These are phyloP conservation scores for Myotis yumanensis DNA, from an alignment of 2,113 vertebrate species.

Conservation along the genomic window DNA sequence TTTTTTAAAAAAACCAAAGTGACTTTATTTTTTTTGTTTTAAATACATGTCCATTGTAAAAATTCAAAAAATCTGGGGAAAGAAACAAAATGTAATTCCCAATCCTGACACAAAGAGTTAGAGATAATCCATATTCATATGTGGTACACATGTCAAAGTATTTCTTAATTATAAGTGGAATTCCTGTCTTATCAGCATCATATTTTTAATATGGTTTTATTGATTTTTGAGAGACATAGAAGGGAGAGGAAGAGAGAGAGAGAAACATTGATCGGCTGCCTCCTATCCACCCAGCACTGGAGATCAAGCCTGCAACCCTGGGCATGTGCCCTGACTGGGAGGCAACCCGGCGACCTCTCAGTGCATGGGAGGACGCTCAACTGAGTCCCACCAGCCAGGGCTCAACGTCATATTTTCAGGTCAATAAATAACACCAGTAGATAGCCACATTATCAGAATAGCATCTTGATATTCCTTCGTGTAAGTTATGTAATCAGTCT, in stretches of 20 bases:
- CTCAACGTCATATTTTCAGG: neutral
- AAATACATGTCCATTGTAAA: neutral
- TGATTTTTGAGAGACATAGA: no score
- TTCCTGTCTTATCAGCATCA: neutral
- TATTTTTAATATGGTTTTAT: neutral
- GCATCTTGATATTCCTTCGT: neutral
- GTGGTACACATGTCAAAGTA: neutral
- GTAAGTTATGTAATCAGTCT: neutral
- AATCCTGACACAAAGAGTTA: neutral
- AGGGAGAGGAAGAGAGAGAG: no score
- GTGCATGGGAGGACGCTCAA: no score
- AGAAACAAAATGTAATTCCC: neutral
- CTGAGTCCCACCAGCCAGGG: no score
- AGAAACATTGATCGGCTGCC: no score
- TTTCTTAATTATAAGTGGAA: neutral
- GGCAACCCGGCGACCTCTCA: no score
- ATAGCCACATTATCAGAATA: neutral
- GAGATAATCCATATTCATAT: neutral
- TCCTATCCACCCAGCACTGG: no score
- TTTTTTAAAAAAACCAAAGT: constrained; percentile 19
- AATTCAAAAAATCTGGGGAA: neutral
- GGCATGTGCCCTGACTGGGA: no score
- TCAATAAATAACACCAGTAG: neutral
- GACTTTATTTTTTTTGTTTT: constrained; percentile 4
- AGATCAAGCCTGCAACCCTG: no score